Evolutionary conservation across 2,888 invertebrate species (phyloP).

Genomic region (Graphium colonna): DNA sequence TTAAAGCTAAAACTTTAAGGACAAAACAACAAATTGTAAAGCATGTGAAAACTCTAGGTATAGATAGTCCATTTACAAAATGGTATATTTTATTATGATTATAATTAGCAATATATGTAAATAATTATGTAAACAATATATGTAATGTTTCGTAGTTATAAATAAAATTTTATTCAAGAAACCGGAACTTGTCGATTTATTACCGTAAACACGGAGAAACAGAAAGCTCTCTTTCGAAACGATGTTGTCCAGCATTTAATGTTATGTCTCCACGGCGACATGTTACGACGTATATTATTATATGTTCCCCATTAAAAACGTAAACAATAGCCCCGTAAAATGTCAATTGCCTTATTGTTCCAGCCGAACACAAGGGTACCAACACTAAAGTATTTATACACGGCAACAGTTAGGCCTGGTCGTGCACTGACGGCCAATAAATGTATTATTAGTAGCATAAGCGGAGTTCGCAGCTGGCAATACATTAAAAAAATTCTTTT

Average conservation of each 20-base stretch:
- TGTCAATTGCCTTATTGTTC: conserved; percentile 65
- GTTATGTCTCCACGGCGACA: conserved; percentile 28
- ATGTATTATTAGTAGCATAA: conserved; percentile 61
- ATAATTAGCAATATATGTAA: too few relatives aligned
- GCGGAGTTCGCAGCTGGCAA: conserved; percentile 50
- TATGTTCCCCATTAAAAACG: conserved; percentile 26
- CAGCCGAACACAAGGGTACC: conserved; percentile 31
- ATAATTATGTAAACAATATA: too few relatives aligned
- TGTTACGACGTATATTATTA: conserved; percentile 17
- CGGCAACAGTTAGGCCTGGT: conserved; percentile 28
- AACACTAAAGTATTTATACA: conserved; percentile 28
- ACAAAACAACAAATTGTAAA: too few relatives aligned
- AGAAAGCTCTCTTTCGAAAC: conserved; percentile 11
- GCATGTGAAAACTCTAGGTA: too few relatives aligned
- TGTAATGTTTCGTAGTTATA: too few relatives aligned
- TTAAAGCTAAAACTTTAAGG: too few relatives aligned
- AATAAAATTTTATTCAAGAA: not conserved
- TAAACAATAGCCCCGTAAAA: conserved; percentile 42
- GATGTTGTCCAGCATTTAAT: conserved; percentile 13
- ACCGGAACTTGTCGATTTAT: not conserved
- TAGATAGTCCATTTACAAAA: too few relatives aligned
- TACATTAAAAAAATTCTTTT: conserved; percentile 52
- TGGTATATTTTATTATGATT: too few relatives aligned
- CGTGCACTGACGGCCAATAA: conserved; percentile 37
- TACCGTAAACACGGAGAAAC: not conserved